Base-by-base conservation (phyloP, 2,113 vertebrate species). In the Callipepla squamata region DNA sequence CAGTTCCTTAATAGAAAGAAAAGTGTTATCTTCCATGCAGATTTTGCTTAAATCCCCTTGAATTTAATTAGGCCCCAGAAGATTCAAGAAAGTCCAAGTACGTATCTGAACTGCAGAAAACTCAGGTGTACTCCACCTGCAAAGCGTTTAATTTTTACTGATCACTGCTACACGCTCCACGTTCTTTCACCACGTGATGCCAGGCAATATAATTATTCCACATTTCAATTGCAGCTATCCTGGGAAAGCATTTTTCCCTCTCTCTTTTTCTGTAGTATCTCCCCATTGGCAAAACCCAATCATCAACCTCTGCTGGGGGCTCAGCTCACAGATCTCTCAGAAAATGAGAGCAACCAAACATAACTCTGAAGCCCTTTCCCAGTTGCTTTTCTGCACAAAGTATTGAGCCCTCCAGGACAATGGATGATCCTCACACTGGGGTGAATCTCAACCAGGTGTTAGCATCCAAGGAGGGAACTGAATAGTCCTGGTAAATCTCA, bases 41-140 rank as follows among this genome's bases (percentile, higher is more conserved):
- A 40, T 73, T 94, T 93, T 94, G 93, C 16, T 90, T 89, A 61
- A 95, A 93, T 63, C 72, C 69, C 68, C 76, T 92, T 0, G 0
- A 94, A 93, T 87, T 74, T 96, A 95, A 96, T 97, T 91, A 96
- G 76, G 86, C 90, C 93, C 75, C 86, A 83, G 82, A 96, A 93
- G 93, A 81, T 90, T 95, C 47, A 42, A 66, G 70, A 57, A 68
- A 92, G 79, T 89, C 94, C 73, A 55, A 61, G 34, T 74, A 42
- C 4, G 15, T 32, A 80, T 50, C 80, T 59, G 65, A 94, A 92
- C 83, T 91, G 82, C 30, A 69, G 40, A 79, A 87, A 88, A 83
- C 63, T 96, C 36, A 26, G 70, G 75, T 72, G 47, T 36, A 85
- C 70, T 89, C 55, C 23, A 62, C 20, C 62, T 61, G 48, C 62